Conservation (phyloP, 2,113 vertebrate species). For the Hemibagrus wyckioides region DNA sequence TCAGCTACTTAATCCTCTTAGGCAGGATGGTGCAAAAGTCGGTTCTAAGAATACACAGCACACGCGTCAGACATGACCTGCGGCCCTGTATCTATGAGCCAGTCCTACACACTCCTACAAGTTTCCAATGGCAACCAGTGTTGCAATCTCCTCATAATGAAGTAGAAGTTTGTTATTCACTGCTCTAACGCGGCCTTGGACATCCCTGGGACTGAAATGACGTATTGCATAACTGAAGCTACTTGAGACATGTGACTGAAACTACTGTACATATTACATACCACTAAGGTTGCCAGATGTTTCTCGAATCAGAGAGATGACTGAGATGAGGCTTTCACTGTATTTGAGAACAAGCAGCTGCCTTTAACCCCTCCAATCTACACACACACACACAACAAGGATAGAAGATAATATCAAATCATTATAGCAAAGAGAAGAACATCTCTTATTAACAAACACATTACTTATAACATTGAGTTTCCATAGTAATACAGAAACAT, state of each 20-base stretch:
- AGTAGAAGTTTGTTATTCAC: slow-evolving; percentile 30
- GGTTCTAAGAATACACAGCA: slow-evolving; percentile 37
- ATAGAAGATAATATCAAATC: too few species aligned
- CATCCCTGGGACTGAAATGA: background rate
- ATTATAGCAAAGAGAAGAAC: too few species aligned
- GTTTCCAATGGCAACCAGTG: slow-evolving; percentile 54
- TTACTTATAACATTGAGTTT: too few species aligned
- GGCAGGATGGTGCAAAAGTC: slow-evolving; percentile 26
- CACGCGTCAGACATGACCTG: slow-evolving; percentile 38
- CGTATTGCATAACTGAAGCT: background rate
- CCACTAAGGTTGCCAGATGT: background rate
- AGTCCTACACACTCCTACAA: slow-evolving; percentile 47
- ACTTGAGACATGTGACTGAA: background rate
- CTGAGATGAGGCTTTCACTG: background rate
- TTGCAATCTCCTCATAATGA: slow-evolving; percentile 44
- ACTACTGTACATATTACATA: too few species aligned
- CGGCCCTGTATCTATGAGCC: slow-evolving; percentile 33
- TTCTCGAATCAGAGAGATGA: background rate
- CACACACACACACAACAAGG: too few species aligned
- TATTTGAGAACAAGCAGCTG: background rate
- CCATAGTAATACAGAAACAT: too few species aligned
- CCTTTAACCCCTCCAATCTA: background rate
- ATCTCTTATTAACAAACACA: too few species aligned
- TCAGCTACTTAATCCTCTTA: slow-evolving; percentile 20
- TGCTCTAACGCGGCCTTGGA: background rate